Evolutionary conservation across 2,888 invertebrate genomes (phyloP).

Genomic region (Diaprepes abbreviatus): DNA sequence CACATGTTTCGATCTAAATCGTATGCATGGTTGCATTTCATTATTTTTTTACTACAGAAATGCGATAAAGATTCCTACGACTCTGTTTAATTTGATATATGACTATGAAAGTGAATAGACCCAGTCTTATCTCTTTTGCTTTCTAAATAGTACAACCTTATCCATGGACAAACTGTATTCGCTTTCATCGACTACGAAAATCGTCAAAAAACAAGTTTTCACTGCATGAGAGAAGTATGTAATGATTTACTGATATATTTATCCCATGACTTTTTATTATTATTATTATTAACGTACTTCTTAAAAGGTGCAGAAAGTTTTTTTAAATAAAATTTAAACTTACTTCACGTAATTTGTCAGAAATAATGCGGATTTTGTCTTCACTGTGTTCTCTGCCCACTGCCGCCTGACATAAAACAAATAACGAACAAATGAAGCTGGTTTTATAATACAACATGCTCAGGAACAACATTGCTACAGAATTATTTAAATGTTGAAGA

Average conservation of each 20-base stretch:
- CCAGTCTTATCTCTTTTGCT: too few relatives aligned
- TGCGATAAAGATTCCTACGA: too few relatives aligned
- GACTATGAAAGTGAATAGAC: too few relatives aligned
- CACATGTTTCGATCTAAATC: too few relatives aligned
- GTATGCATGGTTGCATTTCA: too few relatives aligned
- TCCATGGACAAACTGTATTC: background rate
- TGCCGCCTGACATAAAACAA: conserved; percentile 73
- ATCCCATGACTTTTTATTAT: background rate
- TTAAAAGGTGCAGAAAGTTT: conserved; percentile 8
- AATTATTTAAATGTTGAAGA: background rate
- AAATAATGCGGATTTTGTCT: conserved; percentile 81
- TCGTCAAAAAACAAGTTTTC: background rate
- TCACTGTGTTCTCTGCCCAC: conserved; percentile 80
- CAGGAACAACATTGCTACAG: conserved; percentile 10
- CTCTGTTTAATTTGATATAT: too few relatives aligned
- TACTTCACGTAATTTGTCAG: conserved; percentile 81
- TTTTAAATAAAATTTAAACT: conserved; percentile 64
- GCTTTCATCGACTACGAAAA: background rate
- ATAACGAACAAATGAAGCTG: conserved; percentile 49
- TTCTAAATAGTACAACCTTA: background rate
- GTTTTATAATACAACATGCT: conserved; percentile 36
- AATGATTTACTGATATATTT: background rate
- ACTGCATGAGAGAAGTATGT: background rate
- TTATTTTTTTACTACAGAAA: too few relatives aligned
- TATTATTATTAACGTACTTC: background rate